phyloP scores from a whole-genome alignment of 2,888 invertebrate species.

The Rosalia funebris region DNA sequence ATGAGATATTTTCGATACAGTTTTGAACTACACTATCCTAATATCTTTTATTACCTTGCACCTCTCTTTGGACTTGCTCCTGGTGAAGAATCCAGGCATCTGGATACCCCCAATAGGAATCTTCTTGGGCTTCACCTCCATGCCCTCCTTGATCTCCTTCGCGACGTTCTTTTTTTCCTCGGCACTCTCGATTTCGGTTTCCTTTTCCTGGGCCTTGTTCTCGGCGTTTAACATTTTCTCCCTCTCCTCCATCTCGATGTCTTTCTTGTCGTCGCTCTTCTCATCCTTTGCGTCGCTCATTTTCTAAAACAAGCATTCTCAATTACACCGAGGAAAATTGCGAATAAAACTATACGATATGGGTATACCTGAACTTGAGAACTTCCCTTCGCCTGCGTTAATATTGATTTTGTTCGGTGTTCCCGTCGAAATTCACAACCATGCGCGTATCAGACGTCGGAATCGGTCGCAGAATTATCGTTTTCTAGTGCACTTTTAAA shows the following conservation, averaged over 20 bases:
- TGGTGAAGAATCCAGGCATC: conserved; percentile 86
- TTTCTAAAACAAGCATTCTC: conserved; percentile 29
- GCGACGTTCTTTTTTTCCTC: conserved; percentile 67
- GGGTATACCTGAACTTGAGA: conserved; percentile 21
- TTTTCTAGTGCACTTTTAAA: too few relatives aligned
- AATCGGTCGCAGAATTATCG: background rate
- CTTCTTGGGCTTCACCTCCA: conserved; percentile 82
- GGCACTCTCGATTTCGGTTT: conserved; percentile 58
- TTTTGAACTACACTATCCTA: background rate
- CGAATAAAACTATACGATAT: too few relatives aligned
- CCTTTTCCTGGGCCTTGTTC: conserved; percentile 67
- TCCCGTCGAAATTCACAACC: conserved; percentile 14
- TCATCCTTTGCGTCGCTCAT: conserved; percentile 45
- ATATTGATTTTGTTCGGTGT: conserved; percentile 13
- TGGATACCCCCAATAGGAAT: conserved; percentile 90
- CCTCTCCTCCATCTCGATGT: conserved; percentile 74
- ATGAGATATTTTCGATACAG: too few relatives aligned
- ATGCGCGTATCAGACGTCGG: conserved; percentile 7
- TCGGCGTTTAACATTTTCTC: conserved; percentile 72
- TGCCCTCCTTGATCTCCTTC: conserved; percentile 72
- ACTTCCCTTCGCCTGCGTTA: conserved; percentile 6
- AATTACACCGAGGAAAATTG: too few relatives aligned
- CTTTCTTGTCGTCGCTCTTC: conserved; percentile 73
- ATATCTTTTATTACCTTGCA: conserved; percentile 68
- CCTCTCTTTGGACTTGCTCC: conserved; percentile 79